These are phyloP conservation scores for Urosaurus nigricauda DNA, from an alignment of 2,797 vertebrate species.

Conservation along the genomic window DNA sequence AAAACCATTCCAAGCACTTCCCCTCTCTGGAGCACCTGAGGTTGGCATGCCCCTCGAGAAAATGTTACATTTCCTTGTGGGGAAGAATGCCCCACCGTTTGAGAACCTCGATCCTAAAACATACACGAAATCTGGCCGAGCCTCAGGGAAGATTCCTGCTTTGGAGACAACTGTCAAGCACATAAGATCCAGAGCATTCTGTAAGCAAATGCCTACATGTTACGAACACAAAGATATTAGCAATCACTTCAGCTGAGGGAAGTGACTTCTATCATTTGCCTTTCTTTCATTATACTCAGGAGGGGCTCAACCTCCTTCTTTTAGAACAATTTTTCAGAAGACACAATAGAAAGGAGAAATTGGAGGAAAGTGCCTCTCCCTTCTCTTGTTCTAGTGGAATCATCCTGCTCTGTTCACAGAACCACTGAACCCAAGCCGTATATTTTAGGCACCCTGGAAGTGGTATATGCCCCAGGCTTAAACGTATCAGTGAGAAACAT, in stretches of 20 bases:
- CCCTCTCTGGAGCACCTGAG: too few relatives aligned
- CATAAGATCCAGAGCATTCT: background rate
- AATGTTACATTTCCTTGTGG: too few relatives aligned
- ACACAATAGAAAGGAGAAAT: background rate
- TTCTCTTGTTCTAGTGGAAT: background rate
- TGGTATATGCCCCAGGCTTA: background rate
- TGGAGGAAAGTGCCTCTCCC: background rate
- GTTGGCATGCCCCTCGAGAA: too few relatives aligned
- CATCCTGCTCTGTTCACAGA: background rate
- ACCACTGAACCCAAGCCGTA: background rate
- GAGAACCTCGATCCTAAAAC: background rate
- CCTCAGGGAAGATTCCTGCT: background rate
- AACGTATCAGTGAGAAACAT: background rate
- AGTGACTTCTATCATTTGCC: background rate
- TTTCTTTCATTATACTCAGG: background rate
- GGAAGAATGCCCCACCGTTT: too few relatives aligned
- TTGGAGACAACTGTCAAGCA: background rate
- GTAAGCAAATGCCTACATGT: background rate
- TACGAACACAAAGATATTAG: too few relatives aligned
- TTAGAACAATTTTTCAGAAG: background rate
- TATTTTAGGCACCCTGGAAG: background rate
- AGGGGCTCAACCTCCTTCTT: background rate
- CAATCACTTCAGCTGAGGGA: background rate
- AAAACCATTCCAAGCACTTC: too few relatives aligned
- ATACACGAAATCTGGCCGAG: background rate